A percentile compares a stretch with the other conserved stretches of the same genome.
Conservation (phyloP, 2,888 invertebrate genomes). For the Eupithecia exiguata region DNA sequence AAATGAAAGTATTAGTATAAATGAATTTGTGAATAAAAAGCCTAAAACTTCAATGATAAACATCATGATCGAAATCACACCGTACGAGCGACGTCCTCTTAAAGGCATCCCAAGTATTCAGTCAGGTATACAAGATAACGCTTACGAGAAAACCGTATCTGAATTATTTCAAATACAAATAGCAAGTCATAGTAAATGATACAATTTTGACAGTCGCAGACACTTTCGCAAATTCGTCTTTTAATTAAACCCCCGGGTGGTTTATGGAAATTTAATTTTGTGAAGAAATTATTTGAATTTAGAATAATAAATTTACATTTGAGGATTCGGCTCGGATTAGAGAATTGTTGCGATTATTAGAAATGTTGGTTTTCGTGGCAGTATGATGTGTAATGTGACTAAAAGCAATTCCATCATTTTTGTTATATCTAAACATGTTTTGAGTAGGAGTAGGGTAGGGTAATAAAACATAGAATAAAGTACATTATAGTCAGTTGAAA, state of each 20-base stretch:
- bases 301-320: conserved; percentile 39
- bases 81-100: conserved; percentile 36
- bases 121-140: conserved; percentile 44
- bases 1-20: not conserved
- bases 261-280: conserved; percentile 43
- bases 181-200: conserved; percentile 55
- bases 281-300: conserved; percentile 41
- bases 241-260: conserved; percentile 42
- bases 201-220: conserved; percentile 42
- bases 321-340: conserved; percentile 20
- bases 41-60: conserved; percentile 54
- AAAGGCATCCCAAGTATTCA: conserved; percentile 57
- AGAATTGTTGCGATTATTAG: conserved; percentile 8
- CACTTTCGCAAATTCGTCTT: conserved; percentile 35
- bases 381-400: not conserved
- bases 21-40: conserved; percentile 17
- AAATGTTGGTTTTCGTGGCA: conserved; percentile 3
- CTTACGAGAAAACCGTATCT: conserved; percentile 60
- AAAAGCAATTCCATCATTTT: not conserved
- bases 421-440: not conserved
- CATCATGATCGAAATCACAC: conserved; percentile 48
- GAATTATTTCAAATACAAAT: conserved; percentile 64
- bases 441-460: too few relatives aligned
- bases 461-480: too few relatives aligned
- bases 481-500: too few relatives aligned